These are phyloP conservation scores for Ahaetulla prasina DNA, from an alignment of 2,113 vertebrate species.

Conservation along the genomic window DNA sequence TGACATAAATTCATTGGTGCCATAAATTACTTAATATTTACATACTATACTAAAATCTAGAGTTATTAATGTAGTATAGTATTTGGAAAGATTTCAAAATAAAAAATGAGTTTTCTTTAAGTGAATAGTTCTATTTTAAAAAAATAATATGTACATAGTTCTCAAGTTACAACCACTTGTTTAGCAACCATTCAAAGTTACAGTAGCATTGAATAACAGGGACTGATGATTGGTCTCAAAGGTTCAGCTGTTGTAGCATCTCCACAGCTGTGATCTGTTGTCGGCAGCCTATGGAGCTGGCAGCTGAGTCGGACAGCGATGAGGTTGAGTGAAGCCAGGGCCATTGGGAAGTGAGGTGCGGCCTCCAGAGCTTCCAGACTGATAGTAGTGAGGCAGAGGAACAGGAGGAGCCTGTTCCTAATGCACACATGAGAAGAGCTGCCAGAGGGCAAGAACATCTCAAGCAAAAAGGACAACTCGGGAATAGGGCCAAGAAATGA, in stretches of 20 bases:
- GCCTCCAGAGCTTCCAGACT: no score
- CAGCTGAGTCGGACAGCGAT: no score
- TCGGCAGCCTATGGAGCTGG: no score
- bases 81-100: neutral
- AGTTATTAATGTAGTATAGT: neutral
- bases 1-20: neutral
- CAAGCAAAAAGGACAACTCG: no score
- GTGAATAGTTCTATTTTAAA: neutral
- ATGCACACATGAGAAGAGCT: no score
- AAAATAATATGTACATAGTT: neutral
- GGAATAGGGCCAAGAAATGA: no score
- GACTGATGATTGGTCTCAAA: neutral
- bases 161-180: neutral
- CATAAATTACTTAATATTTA: neutral
- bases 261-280: neutral
- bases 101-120: neutral
- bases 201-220: neutral
- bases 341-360: no score
- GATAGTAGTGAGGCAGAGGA: no score
- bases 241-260: neutral
- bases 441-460: no score
- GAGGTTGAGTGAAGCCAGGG: no score
- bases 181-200: neutral
- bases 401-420: no score
- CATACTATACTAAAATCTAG: neutral